Conservation (phyloP, 1,140 invertebrate genomes). For the Argopecten irradians region DNA sequence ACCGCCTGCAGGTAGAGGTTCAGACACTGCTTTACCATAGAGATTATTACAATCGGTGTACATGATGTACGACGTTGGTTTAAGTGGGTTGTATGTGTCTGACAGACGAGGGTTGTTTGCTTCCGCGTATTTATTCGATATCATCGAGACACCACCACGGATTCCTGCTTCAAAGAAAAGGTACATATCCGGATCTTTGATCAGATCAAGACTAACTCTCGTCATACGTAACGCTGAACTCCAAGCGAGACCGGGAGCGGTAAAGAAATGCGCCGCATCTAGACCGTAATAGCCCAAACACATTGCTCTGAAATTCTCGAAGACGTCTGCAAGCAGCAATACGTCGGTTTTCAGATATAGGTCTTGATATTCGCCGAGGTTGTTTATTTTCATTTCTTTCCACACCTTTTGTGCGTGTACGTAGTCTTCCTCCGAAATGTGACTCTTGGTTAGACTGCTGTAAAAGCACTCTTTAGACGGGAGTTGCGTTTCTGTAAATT, state of each 20-base stretch:
- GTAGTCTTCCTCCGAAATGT: too few species aligned
- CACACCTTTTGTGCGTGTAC: constrained; percentile 24
- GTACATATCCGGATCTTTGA: constrained; percentile 42
- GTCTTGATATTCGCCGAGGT: too few species aligned
- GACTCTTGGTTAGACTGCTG: too few species aligned
- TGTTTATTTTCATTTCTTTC: too few species aligned
- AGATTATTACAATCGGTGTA: constrained; percentile 42
- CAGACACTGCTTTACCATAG: constrained; percentile 30
- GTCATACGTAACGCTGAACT: constrained; percentile 38
- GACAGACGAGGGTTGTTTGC: constrained; percentile 41
- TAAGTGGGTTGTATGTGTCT: constrained; percentile 19
- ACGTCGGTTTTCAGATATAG: too few species aligned
- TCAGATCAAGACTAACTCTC: constrained; percentile 15
- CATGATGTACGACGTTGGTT: constrained; percentile 34
- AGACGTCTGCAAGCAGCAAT: too few species aligned
- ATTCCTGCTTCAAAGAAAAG: constrained; percentile 33
- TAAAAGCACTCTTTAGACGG: constrained; percentile 40
- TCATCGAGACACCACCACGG: constrained; percentile 36
- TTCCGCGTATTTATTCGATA: constrained; percentile 26
- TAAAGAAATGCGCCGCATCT: constrained; percentile 36
- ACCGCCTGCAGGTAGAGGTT: constrained; percentile 24
- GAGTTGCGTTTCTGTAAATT: constrained; percentile 45
- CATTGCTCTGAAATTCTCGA: too few species aligned
- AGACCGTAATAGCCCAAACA: constrained; percentile 36
- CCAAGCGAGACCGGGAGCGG: constrained; percentile 30